Base-by-base conservation (phyloP, 2,797 vertebrate species). In the Chrosomus eos region DNA sequence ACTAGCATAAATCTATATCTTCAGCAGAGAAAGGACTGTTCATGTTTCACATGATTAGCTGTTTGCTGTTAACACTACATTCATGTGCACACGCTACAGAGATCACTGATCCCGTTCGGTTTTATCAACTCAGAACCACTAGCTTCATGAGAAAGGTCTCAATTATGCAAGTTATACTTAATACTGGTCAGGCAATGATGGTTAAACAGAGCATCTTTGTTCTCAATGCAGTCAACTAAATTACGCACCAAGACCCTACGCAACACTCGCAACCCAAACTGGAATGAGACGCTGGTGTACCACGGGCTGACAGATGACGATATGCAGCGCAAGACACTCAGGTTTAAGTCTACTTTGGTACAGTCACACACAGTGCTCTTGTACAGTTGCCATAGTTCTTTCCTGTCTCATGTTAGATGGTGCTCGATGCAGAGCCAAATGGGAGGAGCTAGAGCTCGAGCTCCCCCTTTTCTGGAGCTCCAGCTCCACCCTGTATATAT, bases 271-370 rank as follows among this genome's bases (percentile, higher is more conserved):
- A 99, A 99, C 91, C 98, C 98, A 0, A 48, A 91, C 67, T 99
- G 98, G 98, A 99, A 97, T 0, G 98, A 99, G 93, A 97, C 95
- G 0, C 95, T 99, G 74, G 96, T 97, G 67, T 99, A 99, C 78
- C 98, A 99, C 0, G 98, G 98, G 83, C 96, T 99, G 92, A 98
- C 97, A 0, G 97, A 98, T 0, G 98, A 99, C 40, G 98, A 99
- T 92, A 97, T 99, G 97, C 97, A 98, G 88, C 96, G 97, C 72
- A 99, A 99, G 92, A 99, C 97, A 5, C 96, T 99, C 89, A 97
- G 98, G 98, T 95, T 74, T 74, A 68, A 28, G 21, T 36, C 43
- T 38, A 40, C 45, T 68, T 83, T 33, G 36, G 6, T 62, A 6
- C 33, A 60, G 3, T 38, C 13, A 8, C 33, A 36, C 21, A 38